phyloP scores from a whole-genome alignment of 2,113 vertebrate species.

The Coracopsis vasa region DNA sequence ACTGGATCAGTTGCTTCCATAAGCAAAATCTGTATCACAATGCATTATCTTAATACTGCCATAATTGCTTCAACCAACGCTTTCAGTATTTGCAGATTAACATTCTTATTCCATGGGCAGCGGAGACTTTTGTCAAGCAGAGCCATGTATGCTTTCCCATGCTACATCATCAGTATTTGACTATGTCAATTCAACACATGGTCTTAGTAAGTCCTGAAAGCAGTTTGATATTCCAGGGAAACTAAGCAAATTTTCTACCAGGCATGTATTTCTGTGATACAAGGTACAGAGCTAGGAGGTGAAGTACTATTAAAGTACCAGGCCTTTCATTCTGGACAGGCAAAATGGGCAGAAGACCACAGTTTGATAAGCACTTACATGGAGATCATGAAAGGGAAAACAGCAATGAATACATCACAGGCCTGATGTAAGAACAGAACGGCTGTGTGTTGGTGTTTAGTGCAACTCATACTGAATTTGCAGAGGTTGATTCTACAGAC shows the following conservation, averaged over 20 bases:
- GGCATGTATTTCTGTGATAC: background rate
- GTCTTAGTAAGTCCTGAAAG: background rate
- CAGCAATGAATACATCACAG: background rate
- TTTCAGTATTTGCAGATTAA: background rate
- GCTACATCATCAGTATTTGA: background rate
- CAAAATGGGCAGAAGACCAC: background rate
- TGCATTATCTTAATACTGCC: background rate
- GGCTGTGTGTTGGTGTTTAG: background rate
- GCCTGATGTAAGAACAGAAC: background rate
- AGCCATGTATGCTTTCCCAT: background rate
- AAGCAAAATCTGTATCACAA: background rate
- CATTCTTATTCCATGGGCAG: background rate
- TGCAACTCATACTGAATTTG: background rate
- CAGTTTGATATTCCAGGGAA: background rate
- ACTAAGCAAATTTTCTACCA: background rate
- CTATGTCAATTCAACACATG: background rate
- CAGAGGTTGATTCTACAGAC: background rate
- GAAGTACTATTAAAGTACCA: background rate
- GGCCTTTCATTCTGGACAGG: background rate
- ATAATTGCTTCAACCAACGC: background rate
- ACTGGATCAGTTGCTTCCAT: background rate
- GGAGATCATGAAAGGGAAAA: background rate
- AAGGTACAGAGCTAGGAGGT: background rate
- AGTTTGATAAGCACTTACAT: background rate
- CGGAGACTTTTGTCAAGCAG: background rate